Conservation (phyloP, 2,888 invertebrate species). For the Rhaphigaster nebulosa region DNA sequence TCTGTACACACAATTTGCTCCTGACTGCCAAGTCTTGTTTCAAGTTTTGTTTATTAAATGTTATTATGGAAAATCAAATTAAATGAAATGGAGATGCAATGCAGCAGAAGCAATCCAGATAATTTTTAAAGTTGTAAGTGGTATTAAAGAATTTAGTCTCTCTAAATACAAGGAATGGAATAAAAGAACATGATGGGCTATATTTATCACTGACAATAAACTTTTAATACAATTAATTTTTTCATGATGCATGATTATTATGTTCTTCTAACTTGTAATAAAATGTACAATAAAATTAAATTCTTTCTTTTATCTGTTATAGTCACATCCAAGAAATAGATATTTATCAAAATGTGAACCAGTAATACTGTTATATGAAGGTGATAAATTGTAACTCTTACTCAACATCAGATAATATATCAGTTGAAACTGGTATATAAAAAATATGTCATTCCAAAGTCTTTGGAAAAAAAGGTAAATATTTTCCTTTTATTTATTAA, state of each 20-base stretch:
- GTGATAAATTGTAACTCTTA: background rate
- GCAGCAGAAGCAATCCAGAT: too few relatives aligned
- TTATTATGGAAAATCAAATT: too few relatives aligned
- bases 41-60: too few relatives aligned
- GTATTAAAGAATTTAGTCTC: too few relatives aligned
- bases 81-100: too few relatives aligned
- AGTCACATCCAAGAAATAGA: background rate
- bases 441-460: background rate
- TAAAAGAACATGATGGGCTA: too few relatives aligned
- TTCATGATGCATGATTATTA: background rate
- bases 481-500: background rate
- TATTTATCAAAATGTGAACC: background rate
- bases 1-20: too few relatives aligned
- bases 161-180: too few relatives aligned
- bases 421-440: background rate
- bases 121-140: too few relatives aligned
- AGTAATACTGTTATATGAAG: background rate
- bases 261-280: background rate
- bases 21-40: too few relatives aligned
- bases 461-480: background rate
- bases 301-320: background rate
- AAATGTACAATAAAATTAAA: background rate
- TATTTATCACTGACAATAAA: too few relatives aligned
- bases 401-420: background rate
- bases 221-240: too few relatives aligned